Conservation (phyloP, 92 coral and sea anemone genomes). For the Siderastrea radians region DNA sequence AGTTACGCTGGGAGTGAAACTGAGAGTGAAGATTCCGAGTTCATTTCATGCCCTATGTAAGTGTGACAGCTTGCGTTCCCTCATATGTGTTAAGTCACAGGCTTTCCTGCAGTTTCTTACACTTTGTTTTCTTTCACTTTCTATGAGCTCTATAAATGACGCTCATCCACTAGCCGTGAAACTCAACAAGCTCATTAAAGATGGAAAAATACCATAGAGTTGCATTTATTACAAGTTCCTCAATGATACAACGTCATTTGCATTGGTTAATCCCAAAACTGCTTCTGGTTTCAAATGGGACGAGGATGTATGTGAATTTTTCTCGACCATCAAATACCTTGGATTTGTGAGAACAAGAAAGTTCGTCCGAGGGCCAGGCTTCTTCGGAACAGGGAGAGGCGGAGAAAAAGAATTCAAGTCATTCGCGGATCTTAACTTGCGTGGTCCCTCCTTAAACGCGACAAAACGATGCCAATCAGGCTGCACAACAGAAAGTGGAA, state of each 20-base stretch:
- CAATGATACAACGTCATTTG: slow-evolving; percentile 54
- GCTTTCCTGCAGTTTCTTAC: slow-evolving; percentile 31
- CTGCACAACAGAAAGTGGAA: background rate
- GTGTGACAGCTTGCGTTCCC: slow-evolving; percentile 46
- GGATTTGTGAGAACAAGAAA: slow-evolving; percentile 51
- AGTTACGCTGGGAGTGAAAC: slow-evolving; percentile 37
- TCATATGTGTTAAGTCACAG: slow-evolving; percentile 27
- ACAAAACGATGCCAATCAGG: slow-evolving; percentile 3
- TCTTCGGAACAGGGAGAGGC: slow-evolving; percentile 48
- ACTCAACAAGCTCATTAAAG: slow-evolving; percentile 42
- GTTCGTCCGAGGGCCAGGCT: slow-evolving; percentile 59
- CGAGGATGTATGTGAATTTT: slow-evolving; percentile 49
- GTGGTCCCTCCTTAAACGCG: slow-evolving; percentile 55
- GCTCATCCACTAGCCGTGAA: slow-evolving; percentile 65
- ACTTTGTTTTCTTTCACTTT: slow-evolving; percentile 15
- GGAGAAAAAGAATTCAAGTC: slow-evolving; percentile 44
- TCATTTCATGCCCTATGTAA: slow-evolving; percentile 54
- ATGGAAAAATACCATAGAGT: slow-evolving; percentile 58
- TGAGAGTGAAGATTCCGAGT: slow-evolving; percentile 57
- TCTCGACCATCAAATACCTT: slow-evolving; percentile 49
- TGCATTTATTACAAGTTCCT: slow-evolving; percentile 58
- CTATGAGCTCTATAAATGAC: slow-evolving; percentile 24
- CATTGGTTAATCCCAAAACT: slow-evolving; percentile 42
- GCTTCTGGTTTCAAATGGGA: slow-evolving; percentile 65
- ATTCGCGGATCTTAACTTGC: slow-evolving; percentile 48